A percentile compares a stretch with the other conserved stretches of the same genome.
These are phyloP conservation scores for Pandion haliaetus DNA, from an alignment of 2,113 vertebrate genomes.

Conservation along the genomic window DNA sequence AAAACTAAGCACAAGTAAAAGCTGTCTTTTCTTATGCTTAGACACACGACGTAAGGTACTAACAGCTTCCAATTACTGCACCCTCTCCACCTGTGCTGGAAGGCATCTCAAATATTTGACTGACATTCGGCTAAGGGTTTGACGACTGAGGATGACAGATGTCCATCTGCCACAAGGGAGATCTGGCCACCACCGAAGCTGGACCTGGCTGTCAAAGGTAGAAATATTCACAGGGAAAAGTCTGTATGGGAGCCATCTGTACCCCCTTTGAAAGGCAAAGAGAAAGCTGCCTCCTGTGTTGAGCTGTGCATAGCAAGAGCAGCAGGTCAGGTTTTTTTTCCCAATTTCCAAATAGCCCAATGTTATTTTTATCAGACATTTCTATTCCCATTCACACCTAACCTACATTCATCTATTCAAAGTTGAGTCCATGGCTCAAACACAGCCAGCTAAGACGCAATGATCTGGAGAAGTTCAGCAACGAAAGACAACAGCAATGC, in stretches of 20 bases:
- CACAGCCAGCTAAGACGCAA: not conserved
- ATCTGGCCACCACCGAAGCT: not conserved
- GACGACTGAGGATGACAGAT: not conserved
- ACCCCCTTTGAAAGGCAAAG: not conserved
- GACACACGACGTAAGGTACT: not conserved
- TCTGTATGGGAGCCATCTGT: not conserved
- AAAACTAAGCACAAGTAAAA: not conserved
- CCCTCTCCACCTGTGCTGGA: not conserved
- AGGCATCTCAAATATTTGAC: not conserved
- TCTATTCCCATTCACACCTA: not conserved
- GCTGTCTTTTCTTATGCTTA: not conserved
- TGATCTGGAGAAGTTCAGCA: not conserved
- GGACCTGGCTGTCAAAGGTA: not conserved
- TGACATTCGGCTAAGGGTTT: not conserved
- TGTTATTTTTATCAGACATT: not conserved
- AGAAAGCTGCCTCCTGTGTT: not conserved
- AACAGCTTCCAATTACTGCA: not conserved
- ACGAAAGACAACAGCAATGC: not conserved
- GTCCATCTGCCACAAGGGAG: rapidly evolving
- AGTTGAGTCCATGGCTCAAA: not conserved
- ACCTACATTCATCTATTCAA: not conserved
- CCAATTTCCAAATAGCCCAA: not conserved
- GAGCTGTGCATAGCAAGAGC: not conserved
- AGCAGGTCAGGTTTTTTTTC: not conserved
- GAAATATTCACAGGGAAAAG: not conserved